A percentile compares a stretch with the other conserved stretches of the same genome.
These are phyloP conservation scores for Germaria angustata DNA, from an alignment of 2,888 invertebrate genomes.

Conservation along the genomic window DNA sequence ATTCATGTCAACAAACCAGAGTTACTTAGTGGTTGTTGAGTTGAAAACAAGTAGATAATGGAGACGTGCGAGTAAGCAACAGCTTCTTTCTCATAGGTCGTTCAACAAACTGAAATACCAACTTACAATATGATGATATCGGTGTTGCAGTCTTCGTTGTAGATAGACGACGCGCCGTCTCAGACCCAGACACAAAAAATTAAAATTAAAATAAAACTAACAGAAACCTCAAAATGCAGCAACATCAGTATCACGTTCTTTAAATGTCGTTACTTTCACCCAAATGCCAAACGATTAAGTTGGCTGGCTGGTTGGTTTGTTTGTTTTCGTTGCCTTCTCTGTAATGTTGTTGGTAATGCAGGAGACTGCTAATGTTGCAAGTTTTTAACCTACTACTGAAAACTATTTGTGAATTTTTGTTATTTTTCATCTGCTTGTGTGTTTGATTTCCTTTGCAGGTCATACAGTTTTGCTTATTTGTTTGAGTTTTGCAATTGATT, in stretches of 20 bases:
- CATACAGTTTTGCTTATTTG: constrained; percentile 19
- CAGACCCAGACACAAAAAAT: constrained; percentile 17
- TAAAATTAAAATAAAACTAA: not conserved
- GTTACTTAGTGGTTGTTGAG: not conserved
- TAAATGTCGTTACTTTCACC: constrained; percentile 64
- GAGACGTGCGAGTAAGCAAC: constrained; percentile 31
- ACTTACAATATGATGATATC: not conserved
- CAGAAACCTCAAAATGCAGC: not conserved
- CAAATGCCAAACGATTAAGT: constrained; percentile 37
- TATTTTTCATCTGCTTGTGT: not conserved
- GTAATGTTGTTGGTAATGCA: constrained; percentile 30
- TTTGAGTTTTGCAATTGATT: not conserved
- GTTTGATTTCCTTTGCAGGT: constrained; percentile 28
- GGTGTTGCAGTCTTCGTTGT: not conserved
- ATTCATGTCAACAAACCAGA: constrained; percentile 43
- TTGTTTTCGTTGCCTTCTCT: not conserved
- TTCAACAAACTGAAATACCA: not conserved
- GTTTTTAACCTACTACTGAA: constrained; percentile 22
- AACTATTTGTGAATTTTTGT: constrained; percentile 37
- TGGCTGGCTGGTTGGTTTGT: not conserved
- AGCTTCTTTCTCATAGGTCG: constrained; percentile 10
- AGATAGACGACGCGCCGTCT: constrained; percentile 16
- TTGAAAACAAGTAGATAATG: constrained; percentile 11
- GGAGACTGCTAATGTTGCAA: constrained; percentile 9
- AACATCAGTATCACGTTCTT: constrained; percentile 55